Evolutionary conservation across 1,140 invertebrate genomes (phyloP), one percentile per base, ranked within the genome.

Genomic region (Drosophila saltans): DNA sequence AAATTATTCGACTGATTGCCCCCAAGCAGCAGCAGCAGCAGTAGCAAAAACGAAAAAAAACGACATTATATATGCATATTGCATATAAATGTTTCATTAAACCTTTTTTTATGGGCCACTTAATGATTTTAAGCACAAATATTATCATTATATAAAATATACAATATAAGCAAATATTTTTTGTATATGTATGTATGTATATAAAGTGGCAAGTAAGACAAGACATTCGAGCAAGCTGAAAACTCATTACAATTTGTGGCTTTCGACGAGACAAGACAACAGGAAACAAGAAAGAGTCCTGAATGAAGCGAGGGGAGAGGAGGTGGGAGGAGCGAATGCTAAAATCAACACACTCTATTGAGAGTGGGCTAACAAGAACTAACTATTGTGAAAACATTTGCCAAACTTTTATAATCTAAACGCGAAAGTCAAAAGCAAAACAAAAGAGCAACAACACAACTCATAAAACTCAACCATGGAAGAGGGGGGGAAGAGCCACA

Each of bases 371-470:
- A 72, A 72, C 39, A 72, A 66, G 28, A 52, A 30, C 45, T 58
- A 62, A 68, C 70, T 75, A 78, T 78, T 83, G 75, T 83, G 61
- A 76, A 79, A 83, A 83, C 80, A 83, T 83, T 82, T 83, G 72
- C 67, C 63, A 83, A 83, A 77, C 81, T 80, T 83, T 83, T 84
- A 83, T 77, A 84, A 83, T 80, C 81, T 83, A 79, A 83, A 58
- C 72, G 68, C 80, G 72, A 79, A 82, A 83, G 75, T 75, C 72
- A 79, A 82, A 78, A 75, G 65, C 80, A 82, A 82, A 82, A 82
- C 80, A 82, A 81, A 81, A 69, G 64, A 71, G 71, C 56, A 64
- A 63, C 60, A 77, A 66, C 66, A 75, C 61, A 66, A 72, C 80
- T 82, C 61, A 78, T 75, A 78, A 75, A 78, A 75, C 67, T 64